Percentiles rank a stretch among this genome's conserved stretches.
These are phyloP conservation scores for Epinephelus awoara DNA, from an alignment of 2,797 vertebrate species.

Conservation along the genomic window DNA sequence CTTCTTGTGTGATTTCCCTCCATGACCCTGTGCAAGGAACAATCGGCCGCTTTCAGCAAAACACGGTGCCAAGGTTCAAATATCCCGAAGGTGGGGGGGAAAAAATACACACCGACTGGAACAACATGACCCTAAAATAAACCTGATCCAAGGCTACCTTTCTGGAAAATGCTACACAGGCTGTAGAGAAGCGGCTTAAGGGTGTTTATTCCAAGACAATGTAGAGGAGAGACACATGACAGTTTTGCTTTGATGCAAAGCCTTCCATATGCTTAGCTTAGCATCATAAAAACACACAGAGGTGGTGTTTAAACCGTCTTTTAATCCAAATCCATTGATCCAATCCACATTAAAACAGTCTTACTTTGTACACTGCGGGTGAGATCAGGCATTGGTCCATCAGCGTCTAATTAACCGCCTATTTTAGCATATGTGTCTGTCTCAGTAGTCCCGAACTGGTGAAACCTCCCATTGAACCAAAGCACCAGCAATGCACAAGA, in stretches of 20 bases:
- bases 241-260: slow-evolving; percentile 26
- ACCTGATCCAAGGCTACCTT: slow-evolving; percentile 34
- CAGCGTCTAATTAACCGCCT: slow-evolving; percentile 11
- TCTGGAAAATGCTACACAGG: slow-evolving; percentile 35
- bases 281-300: neutral
- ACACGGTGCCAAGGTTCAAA: slow-evolving; percentile 79
- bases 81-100: slow-evolving; percentile 60
- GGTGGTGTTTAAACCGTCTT: neutral
- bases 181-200: slow-evolving; percentile 25
- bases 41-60: slow-evolving; percentile 82
- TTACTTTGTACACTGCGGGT: neutral
- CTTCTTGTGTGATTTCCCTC: slow-evolving; percentile 79
- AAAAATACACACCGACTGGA: slow-evolving; percentile 56
- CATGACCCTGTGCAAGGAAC: slow-evolving; percentile 75
- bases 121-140: slow-evolving; percentile 67
- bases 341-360: neutral
- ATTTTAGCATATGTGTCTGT: slow-evolving; percentile 21
- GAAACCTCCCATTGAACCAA: slow-evolving; percentile 17
- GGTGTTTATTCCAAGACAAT: slow-evolving; percentile 28
- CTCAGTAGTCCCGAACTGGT: neutral
- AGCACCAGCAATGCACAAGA: slow-evolving; percentile 2
- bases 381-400: slow-evolving; percentile 4
- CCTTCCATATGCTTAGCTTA: slow-evolving; percentile 1
- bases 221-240: neutral
- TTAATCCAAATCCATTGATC: neutral